Evolutionary conservation across 1,140 invertebrate species (phyloP).

Genomic region (Formica exsecta): DNA sequence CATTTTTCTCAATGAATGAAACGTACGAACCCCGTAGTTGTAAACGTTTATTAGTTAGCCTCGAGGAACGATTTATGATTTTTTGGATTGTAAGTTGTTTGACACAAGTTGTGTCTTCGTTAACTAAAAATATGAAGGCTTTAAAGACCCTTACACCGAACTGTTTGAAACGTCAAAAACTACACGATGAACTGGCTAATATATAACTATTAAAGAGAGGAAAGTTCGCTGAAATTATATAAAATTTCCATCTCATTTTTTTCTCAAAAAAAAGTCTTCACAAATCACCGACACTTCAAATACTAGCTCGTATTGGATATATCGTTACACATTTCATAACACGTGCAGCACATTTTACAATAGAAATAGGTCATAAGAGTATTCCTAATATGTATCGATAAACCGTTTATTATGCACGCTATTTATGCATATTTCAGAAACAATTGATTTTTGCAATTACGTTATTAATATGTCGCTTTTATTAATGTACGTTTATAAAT

Average conservation of each 20-base stretch:
- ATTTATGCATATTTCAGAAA: not conserved
- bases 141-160: not conserved
- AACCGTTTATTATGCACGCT: constrained; percentile 15
- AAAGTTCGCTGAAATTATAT: not conserved
- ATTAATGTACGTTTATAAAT: not conserved
- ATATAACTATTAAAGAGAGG: too few species aligned
- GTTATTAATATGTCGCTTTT: not conserved
- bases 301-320: not conserved
- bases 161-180: not conserved
- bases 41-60: too few species aligned
- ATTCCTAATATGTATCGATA: constrained; percentile 12
- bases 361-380: constrained; percentile 26
- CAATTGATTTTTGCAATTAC: constrained; percentile 8
- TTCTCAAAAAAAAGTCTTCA: not conserved
- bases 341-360: not conserved
- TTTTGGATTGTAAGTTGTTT: not conserved
- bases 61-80: too few species aligned
- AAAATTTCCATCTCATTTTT: not conserved
- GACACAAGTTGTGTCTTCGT: not conserved
- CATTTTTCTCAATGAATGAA: constrained; percentile 25
- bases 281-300: not conserved
- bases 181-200: not conserved
- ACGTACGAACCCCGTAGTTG: too few species aligned
- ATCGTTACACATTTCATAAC: not conserved
- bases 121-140: not conserved